These are phyloP conservation scores for Menura novaehollandiae DNA, from an alignment of 2,113 vertebrate species.

Conservation along the genomic window DNA sequence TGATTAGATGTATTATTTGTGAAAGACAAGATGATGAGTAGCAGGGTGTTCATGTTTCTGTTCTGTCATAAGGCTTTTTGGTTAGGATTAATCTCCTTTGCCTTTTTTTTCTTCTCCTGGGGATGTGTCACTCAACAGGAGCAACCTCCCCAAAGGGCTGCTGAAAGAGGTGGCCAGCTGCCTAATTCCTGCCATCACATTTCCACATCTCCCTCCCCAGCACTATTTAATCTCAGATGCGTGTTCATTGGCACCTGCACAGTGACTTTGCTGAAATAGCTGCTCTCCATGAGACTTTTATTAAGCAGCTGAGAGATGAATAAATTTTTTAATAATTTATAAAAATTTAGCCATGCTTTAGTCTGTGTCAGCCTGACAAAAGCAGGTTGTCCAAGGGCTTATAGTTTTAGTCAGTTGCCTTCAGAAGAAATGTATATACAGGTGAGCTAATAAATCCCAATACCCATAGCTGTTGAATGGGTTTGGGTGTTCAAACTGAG, in stretches of 20 bases:
- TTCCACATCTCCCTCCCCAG: background rate
- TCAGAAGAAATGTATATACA: background rate
- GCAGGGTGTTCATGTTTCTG: background rate
- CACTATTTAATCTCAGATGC: background rate
- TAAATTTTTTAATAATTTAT: background rate
- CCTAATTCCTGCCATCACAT: constrained; percentile 7
- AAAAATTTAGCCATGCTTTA: background rate
- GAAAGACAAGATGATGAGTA: background rate
- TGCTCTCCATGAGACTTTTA: background rate
- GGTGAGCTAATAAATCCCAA: background rate
- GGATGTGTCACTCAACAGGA: background rate
- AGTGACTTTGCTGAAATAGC: background rate
- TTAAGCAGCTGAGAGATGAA: background rate
- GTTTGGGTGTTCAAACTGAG: background rate
- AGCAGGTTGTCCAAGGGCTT: background rate
- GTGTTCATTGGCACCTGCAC: background rate
- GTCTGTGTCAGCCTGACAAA: background rate
- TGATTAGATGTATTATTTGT: constrained; percentile 34
- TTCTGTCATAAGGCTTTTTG: background rate
- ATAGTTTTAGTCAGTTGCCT: background rate
- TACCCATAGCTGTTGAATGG: accelerated
- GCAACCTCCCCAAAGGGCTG: background rate
- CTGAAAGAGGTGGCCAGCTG: background rate
- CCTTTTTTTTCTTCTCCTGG: background rate
- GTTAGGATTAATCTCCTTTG: background rate